These are phyloP conservation scores for Brachystomella parvula DNA, from an alignment of 1,140 invertebrate genomes.

Conservation along the genomic window DNA sequence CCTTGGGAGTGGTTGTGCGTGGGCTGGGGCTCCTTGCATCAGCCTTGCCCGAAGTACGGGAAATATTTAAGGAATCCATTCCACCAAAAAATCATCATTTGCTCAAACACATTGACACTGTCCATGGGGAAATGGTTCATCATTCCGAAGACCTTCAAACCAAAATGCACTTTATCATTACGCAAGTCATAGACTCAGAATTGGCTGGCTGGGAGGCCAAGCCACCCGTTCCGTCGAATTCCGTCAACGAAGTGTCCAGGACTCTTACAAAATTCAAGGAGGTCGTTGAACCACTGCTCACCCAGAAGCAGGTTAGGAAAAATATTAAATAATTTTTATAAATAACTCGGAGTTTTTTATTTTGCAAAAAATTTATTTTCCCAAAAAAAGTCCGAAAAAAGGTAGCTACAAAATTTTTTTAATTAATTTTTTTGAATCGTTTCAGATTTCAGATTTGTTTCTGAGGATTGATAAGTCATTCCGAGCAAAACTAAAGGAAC, in stretches of 20 bases:
- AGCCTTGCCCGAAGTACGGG: slow-evolving; percentile 62
- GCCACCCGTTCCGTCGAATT: slow-evolving; percentile 86
- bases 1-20: slow-evolving; percentile 82
- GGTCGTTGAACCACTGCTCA: slow-evolving; percentile 30
- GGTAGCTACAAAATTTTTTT: neutral
- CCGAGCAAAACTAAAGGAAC: slow-evolving; percentile 32
- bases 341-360: too few species aligned
- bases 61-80: slow-evolving; percentile 39
- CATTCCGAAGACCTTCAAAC: slow-evolving; percentile 85
- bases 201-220: slow-evolving; percentile 81
- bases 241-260: slow-evolving; percentile 79
- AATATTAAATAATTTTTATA: neutral
- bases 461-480: slow-evolving; percentile 34
- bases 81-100: slow-evolving; percentile 34
- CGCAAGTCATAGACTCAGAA: slow-evolving; percentile 67
- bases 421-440: slow-evolving; percentile 2
- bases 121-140: slow-evolving; percentile 63
- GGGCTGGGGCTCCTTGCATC: slow-evolving; percentile 63
- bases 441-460: slow-evolving; percentile 32
- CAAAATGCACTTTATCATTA: slow-evolving; percentile 83
- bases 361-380: too few species aligned
- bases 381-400: too few species aligned
- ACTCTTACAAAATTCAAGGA: slow-evolving; percentile 36
- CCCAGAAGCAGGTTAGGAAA: slow-evolving; percentile 28
- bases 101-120: slow-evolving; percentile 36